Conservation (phyloP, 2,888 invertebrate genomes). For the Brachylomia viminalis region DNA sequence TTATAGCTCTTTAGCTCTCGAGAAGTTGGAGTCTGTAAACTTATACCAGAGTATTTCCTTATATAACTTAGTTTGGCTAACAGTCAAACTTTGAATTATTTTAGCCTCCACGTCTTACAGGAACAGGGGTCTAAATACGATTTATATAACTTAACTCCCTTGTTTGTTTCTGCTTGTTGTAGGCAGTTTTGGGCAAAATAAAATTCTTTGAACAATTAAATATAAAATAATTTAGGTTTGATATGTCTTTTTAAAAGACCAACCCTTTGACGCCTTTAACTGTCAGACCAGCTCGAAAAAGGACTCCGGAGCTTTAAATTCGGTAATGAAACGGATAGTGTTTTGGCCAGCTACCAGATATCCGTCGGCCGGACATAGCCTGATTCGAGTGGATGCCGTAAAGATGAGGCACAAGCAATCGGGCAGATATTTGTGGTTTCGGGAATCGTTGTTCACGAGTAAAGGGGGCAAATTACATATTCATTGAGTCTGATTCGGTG, state of each 20-base stretch:
- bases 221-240: background rate
- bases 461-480: background rate
- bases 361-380: too few species aligned
- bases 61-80: background rate
- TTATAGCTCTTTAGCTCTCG: background rate
- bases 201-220: background rate
- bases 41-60: background rate
- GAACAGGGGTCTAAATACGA: conserved; percentile 3
- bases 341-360: background rate
- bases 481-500: background rate
- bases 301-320: background rate
- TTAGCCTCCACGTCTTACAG: background rate
- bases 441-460: background rate
- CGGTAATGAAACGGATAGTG: background rate
- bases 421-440: background rate
- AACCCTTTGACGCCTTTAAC: background rate
- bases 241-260: background rate
- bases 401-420: background rate
- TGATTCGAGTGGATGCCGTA: background rate
- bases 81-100: too few species aligned
- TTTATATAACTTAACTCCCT: background rate
- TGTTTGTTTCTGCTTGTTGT: background rate
- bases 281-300: background rate
- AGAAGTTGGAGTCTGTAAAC: background rate
- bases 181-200: background rate